Base-by-base conservation (phyloP, 2,888 invertebrate genomes). In the Eristalis pertinax region DNA sequence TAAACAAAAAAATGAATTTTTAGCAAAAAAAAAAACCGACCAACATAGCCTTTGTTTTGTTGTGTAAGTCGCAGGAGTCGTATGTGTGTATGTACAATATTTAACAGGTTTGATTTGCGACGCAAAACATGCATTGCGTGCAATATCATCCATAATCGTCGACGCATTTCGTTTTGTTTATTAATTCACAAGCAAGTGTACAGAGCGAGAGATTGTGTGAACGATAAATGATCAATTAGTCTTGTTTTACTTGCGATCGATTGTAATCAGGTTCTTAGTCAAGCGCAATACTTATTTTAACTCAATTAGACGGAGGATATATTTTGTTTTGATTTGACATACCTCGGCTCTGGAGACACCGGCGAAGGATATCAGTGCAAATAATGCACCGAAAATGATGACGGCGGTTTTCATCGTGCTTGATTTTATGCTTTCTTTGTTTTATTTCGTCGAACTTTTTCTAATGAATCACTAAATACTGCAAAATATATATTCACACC, bases 391-490 rank as follows among this genome's bases (percentile, higher is more conserved):
- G 19, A 62, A 62, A 62, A 50, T 19, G 1, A 81, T 29, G n/a
- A 81, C 35, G 64, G 56, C 62, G 8, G 74, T 64, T 26, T 75
- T 81, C 81, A 81, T 81, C 13, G 10, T 41, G 22, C 19, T 67
- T 58, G n/a, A 19, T 78, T n/a, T 58, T 13, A 22, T n/a, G 13
- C 32, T 24, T 35, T 58, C 24, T 26, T 5, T 41, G 11, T 62
- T n/a, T 38, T 43, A 8, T 62, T 72, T 72, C 29, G 32, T 58
- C 29, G n/a, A 32, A 68, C 32, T 50, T 43, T 62, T 68, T 62
- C 32, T 8, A 24, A 11, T 22, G 38, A 70, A 2, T 65, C 60
- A 79, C 65, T 32, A 24, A 29, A 38, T 10, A 26, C 7, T n/a
- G n/a, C 19, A 65, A 32, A 22, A 56, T 10, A 67, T 15, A 35